A percentile compares a stretch with the other conserved stretches of the same genome.
Conservation (phyloP, 2,888 invertebrate species). For the Tetramorium bicarinatum region DNA sequence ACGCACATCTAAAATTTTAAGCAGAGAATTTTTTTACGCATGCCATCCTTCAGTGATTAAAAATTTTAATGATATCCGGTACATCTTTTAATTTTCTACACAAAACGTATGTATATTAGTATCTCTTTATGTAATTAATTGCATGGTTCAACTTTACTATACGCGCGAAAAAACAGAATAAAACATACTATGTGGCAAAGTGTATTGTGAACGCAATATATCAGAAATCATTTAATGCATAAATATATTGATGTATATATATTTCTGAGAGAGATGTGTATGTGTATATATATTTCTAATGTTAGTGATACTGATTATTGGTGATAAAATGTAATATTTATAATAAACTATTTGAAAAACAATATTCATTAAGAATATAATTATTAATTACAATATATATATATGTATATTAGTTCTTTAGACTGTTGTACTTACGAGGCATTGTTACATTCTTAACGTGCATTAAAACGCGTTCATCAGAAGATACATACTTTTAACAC, state of each 20-base stretch:
- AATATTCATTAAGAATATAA: slow-evolving; percentile 44
- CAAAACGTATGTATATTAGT: background rate
- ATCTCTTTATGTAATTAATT: background rate
- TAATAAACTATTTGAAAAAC: slow-evolving; percentile 21
- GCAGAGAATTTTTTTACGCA: background rate
- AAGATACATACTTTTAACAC: background rate
- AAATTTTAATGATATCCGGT: background rate
- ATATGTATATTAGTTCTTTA: background rate
- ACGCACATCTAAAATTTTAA: background rate
- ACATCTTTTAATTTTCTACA: background rate
- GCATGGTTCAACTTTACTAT: background rate
- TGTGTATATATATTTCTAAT: background rate
- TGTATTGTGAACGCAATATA: background rate
- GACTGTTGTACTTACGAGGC: slow-evolving; percentile 8
- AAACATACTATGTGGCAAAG: background rate
- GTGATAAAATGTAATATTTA: background rate
- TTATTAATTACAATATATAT: slow-evolving; percentile 51
- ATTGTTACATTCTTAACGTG: background rate
- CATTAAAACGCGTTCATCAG: slow-evolving; percentile 8
- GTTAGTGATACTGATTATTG: background rate
- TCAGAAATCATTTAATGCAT: background rate
- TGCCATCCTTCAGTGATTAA: background rate
- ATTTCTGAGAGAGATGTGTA: background rate
- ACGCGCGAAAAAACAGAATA: background rate
- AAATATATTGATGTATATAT: background rate